Evolutionary conservation across 2,888 invertebrate species (phyloP).

Genomic region (Ecliptopera silaceata): DNA sequence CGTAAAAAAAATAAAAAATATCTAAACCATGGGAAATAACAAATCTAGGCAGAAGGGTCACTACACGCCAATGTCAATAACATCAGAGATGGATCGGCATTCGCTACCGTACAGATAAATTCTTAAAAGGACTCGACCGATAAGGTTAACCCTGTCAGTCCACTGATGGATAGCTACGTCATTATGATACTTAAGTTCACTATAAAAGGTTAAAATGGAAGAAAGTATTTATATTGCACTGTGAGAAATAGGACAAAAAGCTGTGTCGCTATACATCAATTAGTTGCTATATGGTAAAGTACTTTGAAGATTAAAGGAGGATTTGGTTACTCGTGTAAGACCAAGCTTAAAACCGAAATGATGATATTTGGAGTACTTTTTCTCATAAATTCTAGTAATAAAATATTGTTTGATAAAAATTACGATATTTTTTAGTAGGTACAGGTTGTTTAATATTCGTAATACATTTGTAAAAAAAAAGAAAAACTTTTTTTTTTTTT

Average conservation of each 20-base stretch:
- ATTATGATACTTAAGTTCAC: conserved; percentile 23
- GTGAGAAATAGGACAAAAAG: conserved; percentile 8
- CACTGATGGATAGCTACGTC: conserved; percentile 36
- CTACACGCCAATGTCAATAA: conserved; percentile 23
- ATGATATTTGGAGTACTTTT: background rate
- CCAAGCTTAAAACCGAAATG: too few species aligned
- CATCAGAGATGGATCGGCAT: conserved; percentile 26
- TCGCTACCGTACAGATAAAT: conserved; percentile 33
- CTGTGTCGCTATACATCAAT: background rate
- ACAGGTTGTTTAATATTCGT: too few species aligned
- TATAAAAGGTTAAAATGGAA: conserved; percentile 34
- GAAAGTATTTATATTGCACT: conserved; percentile 26
- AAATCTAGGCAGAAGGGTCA: conserved; percentile 2
- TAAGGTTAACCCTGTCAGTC: conserved; percentile 47
- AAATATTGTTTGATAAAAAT: too few species aligned
- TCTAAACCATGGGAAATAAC: too few species aligned
- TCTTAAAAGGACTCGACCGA: conserved; percentile 42
- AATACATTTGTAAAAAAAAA: too few species aligned
- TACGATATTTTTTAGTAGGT: too few species aligned
- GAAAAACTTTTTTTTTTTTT: too few species aligned
- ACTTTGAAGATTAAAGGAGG: too few species aligned
- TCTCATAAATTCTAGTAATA: too few species aligned
- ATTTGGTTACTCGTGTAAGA: background rate
- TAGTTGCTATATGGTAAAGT: background rate
- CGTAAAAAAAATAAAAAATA: too few species aligned